Base-by-base conservation (phyloP, 2,888 invertebrate genomes). In the Scaptomyza reducta region DNA sequence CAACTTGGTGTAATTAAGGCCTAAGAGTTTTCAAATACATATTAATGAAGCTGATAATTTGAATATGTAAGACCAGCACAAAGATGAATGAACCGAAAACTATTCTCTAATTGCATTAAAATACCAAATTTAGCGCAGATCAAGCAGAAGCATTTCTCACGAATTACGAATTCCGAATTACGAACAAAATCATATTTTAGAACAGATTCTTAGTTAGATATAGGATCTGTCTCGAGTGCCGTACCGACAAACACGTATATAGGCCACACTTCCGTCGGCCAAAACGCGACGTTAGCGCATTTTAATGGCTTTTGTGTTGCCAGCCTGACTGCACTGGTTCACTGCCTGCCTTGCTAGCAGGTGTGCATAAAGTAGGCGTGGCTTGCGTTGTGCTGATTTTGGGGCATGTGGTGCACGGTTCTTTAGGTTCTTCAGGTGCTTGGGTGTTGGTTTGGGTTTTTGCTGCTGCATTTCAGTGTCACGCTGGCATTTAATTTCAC, bases 401-500 rank as follows among this genome's bases (percentile, higher is more conserved):
- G 55, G 14, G 40, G 55, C 44, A 61, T 47, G 42, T 29, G 42
- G 18, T 22, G 42, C 63, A 29, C 13, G 62, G 7, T 31, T 50
- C 35, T 33, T 33, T 38, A 9, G 22, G 7, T 31, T 50, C 35
- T 33, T 33, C 14, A 9, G 22, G 22, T 22, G 44, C 44, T n/a
- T 25, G 22, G 42, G 16, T 13, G 41, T 41, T 42, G 13, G 18
- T 18, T 18, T 45, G 41, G 41, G 25, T 18, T 55, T 55, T 40
- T 65, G 16, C 35, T 47, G 80, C 72, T 79, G 83, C 87, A 80
- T 75, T 88, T 86, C 84, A 86, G 84, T 86, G 88, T 84, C 84
- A 84, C 72, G 83, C 86, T 80, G 80, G 88, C 86, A 80, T 84
- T 84, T 84, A 88, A 84, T 84, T 88, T 84, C 83, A 83, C 87